Base-by-base conservation (phyloP, 1,140 invertebrate species). In the Drosophila ambigua region DNA sequence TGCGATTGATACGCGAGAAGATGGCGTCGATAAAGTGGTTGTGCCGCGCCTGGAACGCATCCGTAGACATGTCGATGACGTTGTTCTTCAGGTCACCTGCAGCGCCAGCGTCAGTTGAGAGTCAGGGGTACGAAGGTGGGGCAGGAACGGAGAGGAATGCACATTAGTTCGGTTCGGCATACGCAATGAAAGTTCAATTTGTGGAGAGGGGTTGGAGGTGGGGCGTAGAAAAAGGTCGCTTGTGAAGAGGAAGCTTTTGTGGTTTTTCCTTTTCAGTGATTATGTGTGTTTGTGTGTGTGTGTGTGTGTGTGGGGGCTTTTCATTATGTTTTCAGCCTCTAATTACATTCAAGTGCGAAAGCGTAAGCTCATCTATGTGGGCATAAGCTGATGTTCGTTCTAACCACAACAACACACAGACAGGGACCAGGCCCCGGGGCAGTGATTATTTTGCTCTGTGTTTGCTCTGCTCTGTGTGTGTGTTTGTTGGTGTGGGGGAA, bases 11-110 rank as follows among this genome's bases (percentile, higher is more conserved):
- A 65, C 95, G 94, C 26, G 94, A 94, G 46, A 97, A 93, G 72
- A 97, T 96, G 71, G 94, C 96, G 90, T 97, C 96, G 39, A 97
- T 95, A 88, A 96, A 97, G 73, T 94, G 94, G 92, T 97, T 97
- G 92, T 97, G 90, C 2, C 90, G 90, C 45, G 84, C 84, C 57
- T 91, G 90, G 77, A 91, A 91, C 28, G 83, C 90, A 59, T 91
- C 90, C 63, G 74, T 80, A n/a, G 83, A 79, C 90, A 91, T 91
- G 53, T 91, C 90, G 61, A 91, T 91, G 71, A 91, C 77, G 72
- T 91, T 91, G 77, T 91, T 91, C 74, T 91, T 91, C 68, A 91
- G 90, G 69, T 88, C 80, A 88, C 90, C 90, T 91, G 75, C 59
- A 59, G 41, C 49, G 58, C 35, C 46, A 28, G 49, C 53, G 35